Percentiles rank a stretch among this genome's conserved stretches.
Evolutionary conservation across 2,888 invertebrate genomes (phyloP).

Genomic region (Stenichneumon culpator): DNA sequence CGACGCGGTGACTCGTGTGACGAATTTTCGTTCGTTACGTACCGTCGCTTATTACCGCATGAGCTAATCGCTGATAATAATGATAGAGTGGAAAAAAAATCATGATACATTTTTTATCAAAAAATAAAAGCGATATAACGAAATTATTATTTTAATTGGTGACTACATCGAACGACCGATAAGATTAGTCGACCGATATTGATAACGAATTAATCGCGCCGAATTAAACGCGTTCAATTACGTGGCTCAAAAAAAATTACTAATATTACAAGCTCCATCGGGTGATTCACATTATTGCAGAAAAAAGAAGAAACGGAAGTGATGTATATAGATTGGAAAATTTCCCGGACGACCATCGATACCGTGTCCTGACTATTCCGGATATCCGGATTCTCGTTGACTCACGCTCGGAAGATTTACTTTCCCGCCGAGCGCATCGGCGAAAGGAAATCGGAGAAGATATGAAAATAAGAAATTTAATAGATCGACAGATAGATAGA

Average conservation of each 20-base stretch:
- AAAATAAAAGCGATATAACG: background rate
- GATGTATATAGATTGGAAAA: background rate
- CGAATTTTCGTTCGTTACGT: conserved; percentile 15
- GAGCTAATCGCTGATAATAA: conserved; percentile 16
- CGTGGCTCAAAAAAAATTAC: background rate
- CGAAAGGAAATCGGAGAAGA: background rate
- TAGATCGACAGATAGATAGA: too few relatives aligned
- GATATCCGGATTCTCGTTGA: conserved; percentile 40
- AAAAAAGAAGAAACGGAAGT: background rate
- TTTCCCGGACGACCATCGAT: background rate
- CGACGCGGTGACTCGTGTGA: conserved; percentile 42
- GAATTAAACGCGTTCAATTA: too few relatives aligned
- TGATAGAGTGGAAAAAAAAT: background rate
- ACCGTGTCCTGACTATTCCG: background rate
- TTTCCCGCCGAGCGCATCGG: conserved; percentile 5
- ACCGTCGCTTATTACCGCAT: conserved; percentile 18
- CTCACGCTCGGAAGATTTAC: conserved; percentile 19
- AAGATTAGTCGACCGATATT: background rate
- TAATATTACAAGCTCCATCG: background rate
- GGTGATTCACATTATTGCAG: background rate
- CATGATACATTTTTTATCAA: background rate
- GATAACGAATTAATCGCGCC: background rate
- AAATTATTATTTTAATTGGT: background rate
- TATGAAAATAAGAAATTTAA: background rate
- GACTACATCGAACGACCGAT: background rate